Evolutionary conservation across 1,140 invertebrate genomes (phyloP).

Genomic region (Dreissena rostriformis): DNA sequence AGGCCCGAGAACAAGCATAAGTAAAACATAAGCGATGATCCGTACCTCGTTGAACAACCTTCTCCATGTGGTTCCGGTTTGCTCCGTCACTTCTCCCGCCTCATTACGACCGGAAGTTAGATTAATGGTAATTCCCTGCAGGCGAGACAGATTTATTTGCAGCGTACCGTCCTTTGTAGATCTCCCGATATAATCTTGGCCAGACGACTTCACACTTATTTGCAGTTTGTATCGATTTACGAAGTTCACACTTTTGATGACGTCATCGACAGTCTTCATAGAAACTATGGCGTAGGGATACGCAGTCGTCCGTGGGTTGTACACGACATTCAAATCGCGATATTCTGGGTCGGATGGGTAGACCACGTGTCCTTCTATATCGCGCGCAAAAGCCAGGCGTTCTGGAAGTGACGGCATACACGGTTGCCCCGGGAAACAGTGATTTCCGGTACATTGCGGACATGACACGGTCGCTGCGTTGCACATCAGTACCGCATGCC

Average conservation of each 20-base stretch:
- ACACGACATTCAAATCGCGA: neutral
- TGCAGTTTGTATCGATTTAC: conserved; percentile 56
- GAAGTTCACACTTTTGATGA: conserved; percentile 54
- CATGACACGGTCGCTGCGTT: neutral
- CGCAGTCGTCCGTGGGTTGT: neutral
- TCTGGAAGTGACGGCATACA: conserved; percentile 13
- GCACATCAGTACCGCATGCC: too few relatives aligned
- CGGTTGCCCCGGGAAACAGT: conserved; percentile 1
- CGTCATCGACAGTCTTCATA: conserved; percentile 17
- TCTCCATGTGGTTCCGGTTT: conserved; percentile 58
- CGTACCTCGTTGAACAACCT: conserved; percentile 57
- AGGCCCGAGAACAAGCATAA: too few relatives aligned
- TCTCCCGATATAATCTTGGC: conserved; percentile 64
- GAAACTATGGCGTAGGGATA: conserved; percentile 7
- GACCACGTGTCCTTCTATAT: neutral
- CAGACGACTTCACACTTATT: conserved; percentile 59
- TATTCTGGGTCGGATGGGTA: neutral
- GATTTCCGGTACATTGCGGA: neutral
- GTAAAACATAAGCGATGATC: too few relatives aligned
- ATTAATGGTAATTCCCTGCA: conserved; percentile 57
- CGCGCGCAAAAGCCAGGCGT: neutral
- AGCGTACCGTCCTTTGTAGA: conserved; percentile 58
- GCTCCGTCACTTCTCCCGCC: conserved; percentile 54
- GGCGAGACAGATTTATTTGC: conserved; percentile 49
- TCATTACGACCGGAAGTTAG: conserved; percentile 44